Conservation (phyloP, 1,140 invertebrate species). For the Drosophila erecta region DNA sequence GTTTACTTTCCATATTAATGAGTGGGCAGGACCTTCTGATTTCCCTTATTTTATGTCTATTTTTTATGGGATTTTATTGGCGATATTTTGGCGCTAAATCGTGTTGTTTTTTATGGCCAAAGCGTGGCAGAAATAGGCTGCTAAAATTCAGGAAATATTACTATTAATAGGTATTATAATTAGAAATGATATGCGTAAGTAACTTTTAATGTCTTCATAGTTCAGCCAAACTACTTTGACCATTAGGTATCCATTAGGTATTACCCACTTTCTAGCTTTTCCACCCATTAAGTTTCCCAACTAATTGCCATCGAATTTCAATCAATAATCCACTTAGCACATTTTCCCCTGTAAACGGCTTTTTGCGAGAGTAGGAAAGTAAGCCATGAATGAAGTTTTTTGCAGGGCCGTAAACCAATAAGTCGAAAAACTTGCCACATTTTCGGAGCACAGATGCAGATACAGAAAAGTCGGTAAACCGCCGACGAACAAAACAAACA, state of each 20-base stretch:
- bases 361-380: constrained; percentile 40
- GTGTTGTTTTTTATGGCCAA: constrained; percentile 36
- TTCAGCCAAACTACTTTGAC: no score
- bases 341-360: constrained; percentile 16
- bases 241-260: neutral
- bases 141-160: neutral
- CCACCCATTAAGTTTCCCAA: neutral
- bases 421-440: constrained; percentile 35
- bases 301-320: constrained; percentile 25
- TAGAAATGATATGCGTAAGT: neutral
- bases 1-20: constrained; percentile 62
- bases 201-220: constrained; percentile 1
- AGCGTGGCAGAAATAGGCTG: constrained; percentile 31
- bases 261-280: neutral
- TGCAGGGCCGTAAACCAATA: constrained; percentile 27
- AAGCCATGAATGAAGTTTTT: constrained; percentile 54
- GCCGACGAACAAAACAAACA: constrained; percentile 59
- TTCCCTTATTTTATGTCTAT: constrained; percentile 45
- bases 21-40: constrained; percentile 48
- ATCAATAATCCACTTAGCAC: constrained; percentile 19
- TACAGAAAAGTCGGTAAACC: constrained; percentile 51
- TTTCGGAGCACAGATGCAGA: constrained; percentile 44
- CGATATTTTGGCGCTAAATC: constrained; percentile 24
- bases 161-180: no score
- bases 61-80: constrained; percentile 62